Evolutionary conservation across 2,797 vertebrate species (phyloP).

Genomic region (Chaetodon trifasciatus): DNA sequence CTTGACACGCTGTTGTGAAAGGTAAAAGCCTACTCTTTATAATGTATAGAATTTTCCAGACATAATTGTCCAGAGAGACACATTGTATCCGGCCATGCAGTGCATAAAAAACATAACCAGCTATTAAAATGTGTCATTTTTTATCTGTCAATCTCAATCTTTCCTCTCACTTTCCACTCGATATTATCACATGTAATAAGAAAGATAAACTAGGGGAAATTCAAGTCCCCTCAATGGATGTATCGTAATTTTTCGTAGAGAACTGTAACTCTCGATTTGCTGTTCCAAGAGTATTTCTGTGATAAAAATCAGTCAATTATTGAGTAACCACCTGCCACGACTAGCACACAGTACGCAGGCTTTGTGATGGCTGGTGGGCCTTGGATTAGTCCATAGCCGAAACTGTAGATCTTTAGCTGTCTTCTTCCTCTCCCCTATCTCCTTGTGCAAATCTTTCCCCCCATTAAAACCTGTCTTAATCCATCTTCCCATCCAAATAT

Average conservation of each 20-base stretch:
- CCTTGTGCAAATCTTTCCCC: slow-evolving; percentile 15
- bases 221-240: background rate
- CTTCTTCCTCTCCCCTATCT: slow-evolving; percentile 17
- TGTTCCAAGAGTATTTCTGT: slow-evolving; percentile 5
- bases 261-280: slow-evolving; percentile 10
- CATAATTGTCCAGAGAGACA: background rate
- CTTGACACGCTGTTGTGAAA: background rate
- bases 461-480: slow-evolving; percentile 30
- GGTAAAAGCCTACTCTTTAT: background rate
- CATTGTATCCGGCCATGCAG: background rate
- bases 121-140: background rate
- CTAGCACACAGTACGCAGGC: slow-evolving; percentile 5
- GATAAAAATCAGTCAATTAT: slow-evolving; percentile 45
- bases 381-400: background rate
- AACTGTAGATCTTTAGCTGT: slow-evolving; percentile 7
- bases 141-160: slow-evolving; percentile 8
- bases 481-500: slow-evolving; percentile 17
- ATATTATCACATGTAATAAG: background rate
- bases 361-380: slow-evolving; percentile 19
- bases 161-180: background rate
- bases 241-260: background rate
- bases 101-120: slow-evolving; percentile 1
- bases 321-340: slow-evolving; percentile 44
- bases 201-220: slow-evolving; percentile 7
- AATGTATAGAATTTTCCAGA: background rate